Evolutionary conservation across 1,140 invertebrate genomes (phyloP).

Genomic region (Euura lappo): DNA sequence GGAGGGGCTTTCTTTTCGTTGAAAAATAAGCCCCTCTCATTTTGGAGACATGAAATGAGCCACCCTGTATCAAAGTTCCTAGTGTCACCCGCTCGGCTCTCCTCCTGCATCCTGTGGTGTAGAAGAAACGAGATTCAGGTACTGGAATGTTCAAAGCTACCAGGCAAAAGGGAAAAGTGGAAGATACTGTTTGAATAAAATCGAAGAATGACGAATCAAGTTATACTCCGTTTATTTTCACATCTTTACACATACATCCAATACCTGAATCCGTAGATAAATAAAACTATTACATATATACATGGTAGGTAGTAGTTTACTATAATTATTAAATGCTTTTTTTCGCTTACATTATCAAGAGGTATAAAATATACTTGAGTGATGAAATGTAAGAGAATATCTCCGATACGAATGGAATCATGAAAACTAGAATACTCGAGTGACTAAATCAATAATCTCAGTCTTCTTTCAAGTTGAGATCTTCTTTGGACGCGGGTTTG

Average conservation of each 20-base stretch:
- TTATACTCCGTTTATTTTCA: conserved; percentile 14
- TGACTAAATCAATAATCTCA: conserved; percentile 24
- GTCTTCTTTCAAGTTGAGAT: conserved; percentile 56
- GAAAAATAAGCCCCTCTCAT: conserved; percentile 4
- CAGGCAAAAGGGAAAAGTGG: background rate
- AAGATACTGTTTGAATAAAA: conserved; percentile 6
- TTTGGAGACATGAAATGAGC: background rate
- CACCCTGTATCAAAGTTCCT: background rate
- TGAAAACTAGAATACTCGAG: too few species aligned
- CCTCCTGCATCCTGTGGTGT: too few species aligned
- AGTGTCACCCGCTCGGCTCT: too few species aligned
- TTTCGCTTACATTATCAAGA: too few species aligned
- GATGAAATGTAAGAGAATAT: too few species aligned
- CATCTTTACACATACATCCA: conserved; percentile 5
- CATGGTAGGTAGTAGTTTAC: too few species aligned
- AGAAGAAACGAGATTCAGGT: too few species aligned
- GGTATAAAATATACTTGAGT: too few species aligned
- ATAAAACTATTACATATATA: too few species aligned
- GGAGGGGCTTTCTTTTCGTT: conserved; percentile 22
- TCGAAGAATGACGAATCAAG: background rate
- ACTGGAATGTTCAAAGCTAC: too few species aligned
- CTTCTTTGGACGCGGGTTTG: conserved; percentile 35
- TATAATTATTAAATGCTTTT: too few species aligned
- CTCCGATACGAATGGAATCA: too few species aligned
- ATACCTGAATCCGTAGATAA: background rate